phyloP scores from a whole-genome alignment of 2,113 vertebrate species.

The Otus sunia region DNA sequence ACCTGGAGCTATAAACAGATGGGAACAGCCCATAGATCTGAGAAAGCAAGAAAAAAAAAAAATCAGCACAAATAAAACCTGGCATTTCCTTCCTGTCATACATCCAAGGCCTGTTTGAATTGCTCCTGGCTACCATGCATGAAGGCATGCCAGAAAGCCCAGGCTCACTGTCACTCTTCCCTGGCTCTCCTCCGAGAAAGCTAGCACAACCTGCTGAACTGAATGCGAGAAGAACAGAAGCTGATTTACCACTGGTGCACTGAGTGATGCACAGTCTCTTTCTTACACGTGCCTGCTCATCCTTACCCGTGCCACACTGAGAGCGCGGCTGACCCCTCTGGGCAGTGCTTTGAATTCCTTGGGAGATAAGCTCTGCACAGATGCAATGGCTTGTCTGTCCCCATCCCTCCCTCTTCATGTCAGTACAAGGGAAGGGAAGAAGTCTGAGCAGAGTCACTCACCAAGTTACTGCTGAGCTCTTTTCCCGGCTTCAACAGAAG shows the following conservation, averaged over 20 bases:
- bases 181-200: background rate
- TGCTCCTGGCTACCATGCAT: background rate
- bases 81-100: background rate
- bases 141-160: background rate
- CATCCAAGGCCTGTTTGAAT: background rate
- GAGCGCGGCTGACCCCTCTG: rapidly evolving
- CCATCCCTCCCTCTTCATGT: background rate
- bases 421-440: background rate
- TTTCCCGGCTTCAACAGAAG: constrained; percentile 67
- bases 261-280: background rate
- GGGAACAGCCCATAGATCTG: constrained; percentile 54
- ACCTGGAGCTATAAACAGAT: background rate
- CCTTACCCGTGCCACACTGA: background rate
- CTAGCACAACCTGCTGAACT: background rate
- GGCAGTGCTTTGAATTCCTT: background rate
- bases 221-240: background rate
- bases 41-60: background rate
- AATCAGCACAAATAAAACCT: background rate
- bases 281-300: background rate
- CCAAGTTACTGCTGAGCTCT: constrained; percentile 66
- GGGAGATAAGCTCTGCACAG: background rate
- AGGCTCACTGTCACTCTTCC: background rate
- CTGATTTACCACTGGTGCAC: background rate
- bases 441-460: background rate
- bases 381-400: background rate